These are phyloP conservation scores for Etheostoma perlongum DNA, from an alignment of 2,797 vertebrate genomes.

Conservation along the genomic window DNA sequence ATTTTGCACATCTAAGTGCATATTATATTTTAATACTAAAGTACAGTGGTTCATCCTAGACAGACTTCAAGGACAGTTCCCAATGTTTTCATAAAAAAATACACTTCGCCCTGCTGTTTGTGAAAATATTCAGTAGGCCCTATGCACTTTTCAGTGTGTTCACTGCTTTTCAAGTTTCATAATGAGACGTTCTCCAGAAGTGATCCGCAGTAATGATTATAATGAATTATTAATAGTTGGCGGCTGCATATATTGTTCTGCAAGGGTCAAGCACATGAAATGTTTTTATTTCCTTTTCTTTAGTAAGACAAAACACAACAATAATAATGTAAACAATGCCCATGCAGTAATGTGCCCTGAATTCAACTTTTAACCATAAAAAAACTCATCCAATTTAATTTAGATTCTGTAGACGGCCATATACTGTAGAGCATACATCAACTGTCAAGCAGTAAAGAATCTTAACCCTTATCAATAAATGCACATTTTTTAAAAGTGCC, in stretches of 20 bases:
- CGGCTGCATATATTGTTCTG: conserved; percentile 26
- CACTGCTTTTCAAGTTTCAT: conserved; percentile 34
- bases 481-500: conserved; percentile 6
- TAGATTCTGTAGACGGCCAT: neutral
- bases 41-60: conserved; percentile 30
- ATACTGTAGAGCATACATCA: neutral
- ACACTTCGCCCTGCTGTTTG: conserved; percentile 11
- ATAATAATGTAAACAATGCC: conserved; percentile 25
- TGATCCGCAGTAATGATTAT: conserved; percentile 26
- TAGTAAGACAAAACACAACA: conserved; percentile 4
- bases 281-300: conserved; percentile 26
- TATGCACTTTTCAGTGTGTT: conserved; percentile 7
- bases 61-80: conserved; percentile 36
- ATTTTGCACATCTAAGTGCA: conserved; percentile 33
- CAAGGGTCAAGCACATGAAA: conserved; percentile 22
- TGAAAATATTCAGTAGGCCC: conserved; percentile 26
- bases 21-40: conserved; percentile 38
- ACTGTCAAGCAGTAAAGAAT: conserved; percentile 13
- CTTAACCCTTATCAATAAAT: conserved; percentile 1
- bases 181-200: conserved; percentile 21
- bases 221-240: conserved; percentile 56
- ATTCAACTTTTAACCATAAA: conserved; percentile 12
- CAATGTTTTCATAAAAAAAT: conserved; percentile 28
- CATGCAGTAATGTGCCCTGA: neutral
- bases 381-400: neutral